These are phyloP conservation scores for Xanthia togata DNA, from an alignment of 2,888 invertebrate species.

Conservation along the genomic window DNA sequence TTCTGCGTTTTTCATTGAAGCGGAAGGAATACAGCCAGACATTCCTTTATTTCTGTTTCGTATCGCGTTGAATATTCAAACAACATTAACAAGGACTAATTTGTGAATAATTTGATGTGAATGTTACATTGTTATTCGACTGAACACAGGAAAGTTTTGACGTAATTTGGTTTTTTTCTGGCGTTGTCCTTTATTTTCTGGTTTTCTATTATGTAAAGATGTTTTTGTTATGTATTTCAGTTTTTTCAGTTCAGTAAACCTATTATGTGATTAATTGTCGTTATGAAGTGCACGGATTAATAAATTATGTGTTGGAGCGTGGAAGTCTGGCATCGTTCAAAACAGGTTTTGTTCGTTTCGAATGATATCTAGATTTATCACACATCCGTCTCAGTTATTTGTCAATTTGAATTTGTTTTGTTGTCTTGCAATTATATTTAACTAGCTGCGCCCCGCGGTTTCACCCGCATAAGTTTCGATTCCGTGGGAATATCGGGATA, in stretches of 20 bases:
- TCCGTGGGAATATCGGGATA: too few species aligned
- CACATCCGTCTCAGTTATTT: too few species aligned
- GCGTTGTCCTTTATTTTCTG: constrained; percentile 32
- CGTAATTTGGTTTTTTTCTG: constrained; percentile 34
- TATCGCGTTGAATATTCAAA: constrained; percentile 66
- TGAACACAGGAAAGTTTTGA: constrained; percentile 48
- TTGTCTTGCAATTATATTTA: too few species aligned
- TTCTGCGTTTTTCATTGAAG: constrained; percentile 66
- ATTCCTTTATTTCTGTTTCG: constrained; percentile 64
- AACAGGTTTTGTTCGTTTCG: too few species aligned
- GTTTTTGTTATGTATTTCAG: not conserved
- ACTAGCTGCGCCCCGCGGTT: too few species aligned
- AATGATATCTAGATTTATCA: too few species aligned
- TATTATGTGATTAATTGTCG: not conserved
- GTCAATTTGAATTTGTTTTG: too few species aligned
- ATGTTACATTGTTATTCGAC: constrained; percentile 55
- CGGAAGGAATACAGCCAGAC: constrained; percentile 68
- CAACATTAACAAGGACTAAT: constrained; percentile 64
- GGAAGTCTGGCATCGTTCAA: too few species aligned
- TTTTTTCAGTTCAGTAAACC: too few species aligned
- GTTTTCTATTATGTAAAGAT: constrained; percentile 25
- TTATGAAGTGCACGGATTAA: too few species aligned
- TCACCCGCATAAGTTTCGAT: too few species aligned
- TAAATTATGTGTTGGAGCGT: too few species aligned
- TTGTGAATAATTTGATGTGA: constrained; percentile 64